A percentile compares a stretch with the other conserved stretches of the same genome.
Evolutionary conservation across 2,797 vertebrate species (phyloP).

Genomic region (Echeneis naucrates): DNA sequence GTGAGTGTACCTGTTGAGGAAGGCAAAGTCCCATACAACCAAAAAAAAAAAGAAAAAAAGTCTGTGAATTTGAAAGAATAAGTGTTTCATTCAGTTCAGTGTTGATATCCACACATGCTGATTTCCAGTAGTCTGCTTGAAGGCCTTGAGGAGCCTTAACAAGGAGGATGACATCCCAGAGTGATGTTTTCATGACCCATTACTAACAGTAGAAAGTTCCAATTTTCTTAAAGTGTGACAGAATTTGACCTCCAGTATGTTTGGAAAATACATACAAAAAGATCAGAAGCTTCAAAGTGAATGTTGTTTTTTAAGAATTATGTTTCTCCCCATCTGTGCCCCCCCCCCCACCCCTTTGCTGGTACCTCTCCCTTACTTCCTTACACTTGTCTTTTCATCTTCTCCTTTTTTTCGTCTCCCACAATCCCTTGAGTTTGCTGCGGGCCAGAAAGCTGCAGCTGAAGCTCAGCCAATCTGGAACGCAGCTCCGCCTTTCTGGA

Average conservation of each 20-base stretch:
- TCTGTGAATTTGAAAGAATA: conserved; percentile 7
- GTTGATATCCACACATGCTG: conserved; percentile 29
- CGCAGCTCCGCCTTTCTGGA: conserved; percentile 88
- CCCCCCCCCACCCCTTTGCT: conserved; percentile 27
- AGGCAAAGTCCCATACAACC: conserved; percentile 28
- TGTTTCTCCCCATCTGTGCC: conserved; percentile 54
- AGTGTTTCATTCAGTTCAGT: conserved; percentile 32
- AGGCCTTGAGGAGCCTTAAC: conserved; percentile 11
- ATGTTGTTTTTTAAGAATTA: conserved; percentile 80
- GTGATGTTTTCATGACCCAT: conserved; percentile 58
- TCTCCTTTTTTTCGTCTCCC: conserved; percentile 82
- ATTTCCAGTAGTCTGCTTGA: conserved; percentile 31
- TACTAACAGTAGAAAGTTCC: conserved; percentile 33
- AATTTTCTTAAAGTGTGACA: conserved; percentile 57
- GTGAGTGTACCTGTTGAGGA: conserved; percentile 40
- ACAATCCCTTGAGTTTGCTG: conserved; percentile 85
- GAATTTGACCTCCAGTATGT: conserved; percentile 70
- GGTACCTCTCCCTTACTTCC: conserved; percentile 76
- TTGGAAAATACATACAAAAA: conserved; percentile 67
- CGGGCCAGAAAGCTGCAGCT: conserved; percentile 87
- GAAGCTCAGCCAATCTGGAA: conserved; percentile 87
- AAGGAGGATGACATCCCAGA: conserved; percentile 27
- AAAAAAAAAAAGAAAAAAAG: conserved; percentile 36
- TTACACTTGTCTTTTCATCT: conserved; percentile 90
- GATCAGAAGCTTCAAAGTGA: conserved; percentile 78